Percentiles rank a stretch among this genome's conserved stretches.
These are phyloP conservation scores for Macaca nemestrina DNA, from an alignment of 2,113 vertebrate genomes.

Conservation along the genomic window DNA sequence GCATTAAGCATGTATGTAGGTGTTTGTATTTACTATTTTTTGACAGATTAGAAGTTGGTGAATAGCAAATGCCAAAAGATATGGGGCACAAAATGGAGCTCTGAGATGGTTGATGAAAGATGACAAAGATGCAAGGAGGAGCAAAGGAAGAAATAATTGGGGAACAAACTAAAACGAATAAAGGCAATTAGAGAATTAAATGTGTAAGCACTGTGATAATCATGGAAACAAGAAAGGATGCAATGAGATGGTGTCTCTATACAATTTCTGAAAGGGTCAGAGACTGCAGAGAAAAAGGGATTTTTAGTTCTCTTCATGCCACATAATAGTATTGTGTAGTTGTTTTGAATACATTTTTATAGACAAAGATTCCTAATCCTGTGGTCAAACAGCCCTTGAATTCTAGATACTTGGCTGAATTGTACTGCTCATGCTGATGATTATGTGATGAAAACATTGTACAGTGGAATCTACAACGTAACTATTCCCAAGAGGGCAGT, in stretches of 20 bases:
- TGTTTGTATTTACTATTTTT: neutral
- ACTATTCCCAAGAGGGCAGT: neutral
- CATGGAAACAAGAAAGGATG: neutral
- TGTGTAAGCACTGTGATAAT: neutral
- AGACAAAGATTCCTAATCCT: neutral
- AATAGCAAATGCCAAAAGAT: neutral
- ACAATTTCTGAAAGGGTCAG: neutral
- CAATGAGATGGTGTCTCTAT: neutral
- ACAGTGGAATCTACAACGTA: neutral
- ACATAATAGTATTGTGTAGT: neutral
- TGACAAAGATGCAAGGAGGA: neutral
- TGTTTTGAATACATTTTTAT: neutral
- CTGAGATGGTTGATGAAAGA: neutral
- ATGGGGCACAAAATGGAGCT: neutral
- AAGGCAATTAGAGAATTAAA: neutral
- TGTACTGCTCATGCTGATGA: neutral
- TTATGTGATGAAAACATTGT: neutral
- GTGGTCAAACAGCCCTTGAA: neutral
- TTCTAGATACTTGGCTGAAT: neutral
- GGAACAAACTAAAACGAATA: neutral
- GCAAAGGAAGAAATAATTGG: neutral
- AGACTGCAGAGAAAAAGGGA: neutral
- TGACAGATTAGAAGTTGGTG: neutral
- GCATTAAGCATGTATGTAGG: neutral
- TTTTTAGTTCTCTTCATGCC: neutral